These are phyloP conservation scores for Drymodes brunneopygia DNA, from an alignment of 2,113 vertebrate genomes.

Conservation along the genomic window DNA sequence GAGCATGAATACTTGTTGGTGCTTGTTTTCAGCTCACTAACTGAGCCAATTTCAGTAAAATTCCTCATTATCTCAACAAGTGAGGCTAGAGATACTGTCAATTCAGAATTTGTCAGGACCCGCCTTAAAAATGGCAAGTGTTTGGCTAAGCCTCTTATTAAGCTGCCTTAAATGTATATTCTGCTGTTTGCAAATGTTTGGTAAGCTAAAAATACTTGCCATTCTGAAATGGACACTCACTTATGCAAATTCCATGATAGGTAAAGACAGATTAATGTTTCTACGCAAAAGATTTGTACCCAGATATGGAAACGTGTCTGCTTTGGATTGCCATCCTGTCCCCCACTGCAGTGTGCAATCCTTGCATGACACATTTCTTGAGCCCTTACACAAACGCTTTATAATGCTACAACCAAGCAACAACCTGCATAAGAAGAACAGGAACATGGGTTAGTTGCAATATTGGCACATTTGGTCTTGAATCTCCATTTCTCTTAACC, in stretches of 20 bases:
- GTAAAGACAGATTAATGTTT: not conserved
- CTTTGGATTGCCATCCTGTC: not conserved
- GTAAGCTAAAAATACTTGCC: not conserved
- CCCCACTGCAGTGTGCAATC: accelerated
- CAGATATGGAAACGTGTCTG: not conserved
- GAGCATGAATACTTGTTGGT: not conserved
- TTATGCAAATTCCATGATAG: not conserved
- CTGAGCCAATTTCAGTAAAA: not conserved
- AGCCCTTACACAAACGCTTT: not conserved
- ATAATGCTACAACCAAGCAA: not conserved
- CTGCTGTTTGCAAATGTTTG: not conserved
- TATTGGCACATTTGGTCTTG: not conserved
- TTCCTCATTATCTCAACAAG: not conserved
- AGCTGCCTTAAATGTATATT: not conserved
- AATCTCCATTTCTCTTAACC: not conserved
- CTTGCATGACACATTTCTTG: not conserved
- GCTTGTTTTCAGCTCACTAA: not conserved
- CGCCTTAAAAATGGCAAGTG: not conserved
- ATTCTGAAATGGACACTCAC: not conserved
- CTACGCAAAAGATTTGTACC: accelerated
- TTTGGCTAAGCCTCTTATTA: not conserved
- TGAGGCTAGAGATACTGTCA: not conserved
- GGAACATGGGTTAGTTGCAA: not conserved
- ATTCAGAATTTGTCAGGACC: not conserved
- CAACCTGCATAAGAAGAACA: not conserved